Base-by-base conservation (phyloP, 2,888 invertebrate genomes). In the Eudemis profundana region DNA sequence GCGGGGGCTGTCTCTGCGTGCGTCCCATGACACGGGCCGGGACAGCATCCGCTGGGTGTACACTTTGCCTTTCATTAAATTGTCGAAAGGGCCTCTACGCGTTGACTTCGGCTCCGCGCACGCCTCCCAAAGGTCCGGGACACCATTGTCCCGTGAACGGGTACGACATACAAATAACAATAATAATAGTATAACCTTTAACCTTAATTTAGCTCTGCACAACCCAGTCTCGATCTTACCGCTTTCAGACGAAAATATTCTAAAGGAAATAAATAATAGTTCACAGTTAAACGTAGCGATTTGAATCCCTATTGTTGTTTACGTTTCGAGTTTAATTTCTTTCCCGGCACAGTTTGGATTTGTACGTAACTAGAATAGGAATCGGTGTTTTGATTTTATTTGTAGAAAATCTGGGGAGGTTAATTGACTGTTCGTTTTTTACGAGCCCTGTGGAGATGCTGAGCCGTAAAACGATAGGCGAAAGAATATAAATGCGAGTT, bases 241-340 rank as follows among this genome's bases (percentile, higher is more conserved):
- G 21, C 21, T 44, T 38, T 36, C 12, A 33, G 27, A 4, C 38
- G 12, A 36, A 46, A 62, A 62, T 5, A 17, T 21, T 23, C 50
- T 7, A 27, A 46, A 38, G 27, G 46, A 46, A 62, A 54, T n/a
- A n/a, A n/a, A n/a, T n/a, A n/a, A n/a, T 54, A 62, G 61, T 62
- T 53, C 15, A 29, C 33, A 23, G 33, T 29, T 44, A 36, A 54
- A 46, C 44, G 53, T 17, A 27, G n/a, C 50, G 33, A 42, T 61
- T 54, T 27, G 38, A 54, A 54, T 46, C 53, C 23, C 56, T 44
- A 54, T 54, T 62, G 61, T 54, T 53, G 51, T 59, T 47, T 36
- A 59, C 15, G 42, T 42, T 29, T 19, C 29, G 12, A 38, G 47
- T 54, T 62, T 62, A 62, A 62, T 54, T 61, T 62, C 15, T 46